phyloP scores from a whole-genome alignment of 2,113 vertebrate genomes.

The Eira barbara region DNA sequence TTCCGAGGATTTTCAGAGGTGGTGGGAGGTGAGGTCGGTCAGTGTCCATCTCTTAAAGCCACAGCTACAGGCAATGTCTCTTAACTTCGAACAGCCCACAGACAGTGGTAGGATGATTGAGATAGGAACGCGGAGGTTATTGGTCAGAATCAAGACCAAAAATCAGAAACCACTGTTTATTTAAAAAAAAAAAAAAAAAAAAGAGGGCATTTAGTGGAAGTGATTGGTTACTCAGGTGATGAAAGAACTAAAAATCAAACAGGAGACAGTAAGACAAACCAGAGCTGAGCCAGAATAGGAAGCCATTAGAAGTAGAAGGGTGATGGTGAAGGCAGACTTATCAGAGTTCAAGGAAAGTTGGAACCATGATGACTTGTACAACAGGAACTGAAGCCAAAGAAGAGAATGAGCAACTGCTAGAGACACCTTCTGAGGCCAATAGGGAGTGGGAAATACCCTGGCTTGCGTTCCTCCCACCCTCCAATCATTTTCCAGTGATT shows the following conservation, averaged over 20 bases:
- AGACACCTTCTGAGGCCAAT: background rate
- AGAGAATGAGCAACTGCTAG: background rate
- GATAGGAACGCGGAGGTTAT: background rate
- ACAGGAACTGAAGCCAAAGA: background rate
- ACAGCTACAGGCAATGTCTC: background rate
- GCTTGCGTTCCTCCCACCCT: background rate
- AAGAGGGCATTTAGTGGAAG: background rate
- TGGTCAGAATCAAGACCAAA: background rate
- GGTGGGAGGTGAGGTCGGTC: too few species aligned
- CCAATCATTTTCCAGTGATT: background rate
- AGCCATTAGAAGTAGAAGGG: background rate
- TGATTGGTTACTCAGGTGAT: background rate
- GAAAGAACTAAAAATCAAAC: background rate
- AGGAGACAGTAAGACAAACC: background rate
- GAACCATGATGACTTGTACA: background rate
- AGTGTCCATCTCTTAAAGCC: background rate
- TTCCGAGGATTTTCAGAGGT: background rate
- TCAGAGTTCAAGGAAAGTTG: rapidly evolving
- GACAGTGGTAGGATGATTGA: background rate
- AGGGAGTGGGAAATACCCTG: background rate
- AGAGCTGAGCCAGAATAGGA: background rate
- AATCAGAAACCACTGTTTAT: background rate
- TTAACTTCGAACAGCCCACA: background rate
- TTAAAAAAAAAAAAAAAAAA: too few species aligned
- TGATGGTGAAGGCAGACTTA: background rate